phyloP scores from a whole-genome alignment of 2,797 vertebrate species.

The Coranthus polyacanthus region DNA sequence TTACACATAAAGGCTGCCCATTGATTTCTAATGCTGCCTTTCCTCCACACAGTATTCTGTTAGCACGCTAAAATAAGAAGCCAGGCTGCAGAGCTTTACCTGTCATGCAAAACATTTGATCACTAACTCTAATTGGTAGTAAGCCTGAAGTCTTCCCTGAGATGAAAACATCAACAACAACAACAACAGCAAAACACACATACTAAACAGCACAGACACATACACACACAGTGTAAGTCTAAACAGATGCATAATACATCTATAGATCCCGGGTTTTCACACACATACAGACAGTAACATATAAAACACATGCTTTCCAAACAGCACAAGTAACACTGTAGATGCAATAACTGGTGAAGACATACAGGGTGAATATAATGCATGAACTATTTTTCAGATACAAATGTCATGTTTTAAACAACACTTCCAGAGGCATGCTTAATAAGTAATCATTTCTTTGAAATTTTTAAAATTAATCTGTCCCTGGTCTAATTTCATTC shows the following conservation, averaged over 20 bases:
- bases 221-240: background rate
- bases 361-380: too few species aligned
- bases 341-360: too few species aligned
- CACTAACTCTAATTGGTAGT: constrained; percentile 76
- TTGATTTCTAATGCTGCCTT: constrained; percentile 55
- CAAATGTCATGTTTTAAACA: too few species aligned
- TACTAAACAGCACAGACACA: background rate
- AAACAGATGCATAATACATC: constrained; percentile 13
- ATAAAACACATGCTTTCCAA: background rate
- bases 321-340: too few species aligned
- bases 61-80: constrained; percentile 32
- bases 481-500: too few species aligned
- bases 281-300: background rate
- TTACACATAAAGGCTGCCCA: constrained; percentile 71
- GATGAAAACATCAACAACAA: constrained; percentile 65
- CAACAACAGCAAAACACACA: constrained; percentile 14
- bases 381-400: too few species aligned
- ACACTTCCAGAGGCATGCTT: too few species aligned
- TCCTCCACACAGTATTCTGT: constrained; percentile 28
- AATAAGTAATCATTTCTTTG: too few species aligned
- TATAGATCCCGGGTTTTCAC: background rate
- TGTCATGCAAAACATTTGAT: constrained; percentile 70
- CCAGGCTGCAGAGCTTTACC: constrained; percentile 59
- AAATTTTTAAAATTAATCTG: too few species aligned
- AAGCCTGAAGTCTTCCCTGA: constrained; percentile 63